phyloP scores from a whole-genome alignment of 2,797 vertebrate species.

The Urosaurus nigricauda region DNA sequence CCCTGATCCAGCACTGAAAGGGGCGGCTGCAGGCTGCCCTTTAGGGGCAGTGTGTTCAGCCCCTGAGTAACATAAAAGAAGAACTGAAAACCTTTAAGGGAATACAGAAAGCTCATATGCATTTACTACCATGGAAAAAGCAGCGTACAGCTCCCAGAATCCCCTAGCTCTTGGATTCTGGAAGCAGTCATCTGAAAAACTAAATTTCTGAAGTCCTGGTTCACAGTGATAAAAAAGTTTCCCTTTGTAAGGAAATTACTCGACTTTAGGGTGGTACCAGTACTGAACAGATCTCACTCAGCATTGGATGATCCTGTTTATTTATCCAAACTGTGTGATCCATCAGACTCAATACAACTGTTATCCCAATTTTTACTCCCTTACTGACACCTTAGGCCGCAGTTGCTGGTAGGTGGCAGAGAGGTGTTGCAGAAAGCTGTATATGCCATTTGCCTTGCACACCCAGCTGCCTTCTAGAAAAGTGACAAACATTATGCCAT shows the following conservation, averaged over 20 bases:
- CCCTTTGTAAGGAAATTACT: neutral
- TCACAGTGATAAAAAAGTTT: neutral
- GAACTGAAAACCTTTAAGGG: too few species aligned
- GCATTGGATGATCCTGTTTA: neutral
- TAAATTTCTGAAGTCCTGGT: too few species aligned
- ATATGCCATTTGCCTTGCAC: neutral
- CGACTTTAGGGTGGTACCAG: neutral
- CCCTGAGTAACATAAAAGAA: too few species aligned
- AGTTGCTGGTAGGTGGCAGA: neutral
- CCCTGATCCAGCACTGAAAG: too few species aligned
- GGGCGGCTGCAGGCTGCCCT: too few species aligned
- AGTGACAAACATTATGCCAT: neutral
- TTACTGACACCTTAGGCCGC: neutral
- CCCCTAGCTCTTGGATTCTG: too few species aligned
- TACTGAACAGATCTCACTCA: too few species aligned
- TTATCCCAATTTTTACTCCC: neutral
- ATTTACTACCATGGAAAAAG: neutral
- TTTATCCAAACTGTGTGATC: neutral
- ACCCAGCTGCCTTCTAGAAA: neutral
- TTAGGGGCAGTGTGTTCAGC: too few species aligned
- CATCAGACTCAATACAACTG: neutral
- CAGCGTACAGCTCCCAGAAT: too few species aligned
- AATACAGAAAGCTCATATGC: neutral
- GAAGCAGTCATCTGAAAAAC: too few species aligned
- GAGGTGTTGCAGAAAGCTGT: neutral